A percentile compares a stretch with the other conserved stretches of the same genome.
Conservation (phyloP, 2,888 invertebrate genomes). For the Meganola albula region DNA sequence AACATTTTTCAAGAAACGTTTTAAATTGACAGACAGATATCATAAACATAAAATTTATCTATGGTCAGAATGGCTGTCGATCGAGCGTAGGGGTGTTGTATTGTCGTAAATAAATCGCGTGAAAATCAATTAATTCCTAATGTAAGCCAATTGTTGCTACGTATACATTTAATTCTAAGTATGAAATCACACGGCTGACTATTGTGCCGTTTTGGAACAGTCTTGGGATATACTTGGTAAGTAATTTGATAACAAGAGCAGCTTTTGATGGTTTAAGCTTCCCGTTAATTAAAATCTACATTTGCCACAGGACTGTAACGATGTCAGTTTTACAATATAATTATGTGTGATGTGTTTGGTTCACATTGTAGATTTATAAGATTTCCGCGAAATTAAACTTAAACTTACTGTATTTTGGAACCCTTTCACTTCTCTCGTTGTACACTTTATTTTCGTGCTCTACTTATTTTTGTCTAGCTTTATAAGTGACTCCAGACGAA, state of each 20-base stretch:
- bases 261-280: slow-evolving; percentile 38
- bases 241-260: slow-evolving; percentile 40
- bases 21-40: too few species aligned
- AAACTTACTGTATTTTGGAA: slow-evolving; percentile 53
- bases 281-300: slow-evolving; percentile 24
- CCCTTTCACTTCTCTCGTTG: slow-evolving; percentile 76
- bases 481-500: too few species aligned
- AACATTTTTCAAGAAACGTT: too few species aligned
- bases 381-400: too few species aligned
- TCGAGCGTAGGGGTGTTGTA: slow-evolving; percentile 52
- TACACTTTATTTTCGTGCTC: slow-evolving; percentile 72
- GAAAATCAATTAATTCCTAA: slow-evolving; percentile 41
- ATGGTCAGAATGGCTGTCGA: slow-evolving; percentile 60
- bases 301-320: too few species aligned
- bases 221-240: slow-evolving; percentile 54
- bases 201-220: slow-evolving; percentile 41
- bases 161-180: slow-evolving; percentile 33
- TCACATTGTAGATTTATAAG: too few species aligned
- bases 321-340: too few species aligned
- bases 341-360: too few species aligned
- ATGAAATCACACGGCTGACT: slow-evolving; percentile 61
- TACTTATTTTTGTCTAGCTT: slow-evolving; percentile 58
- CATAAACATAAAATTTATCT: too few species aligned
- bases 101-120: slow-evolving; percentile 47
- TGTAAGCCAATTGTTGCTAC: slow-evolving; percentile 37